phyloP scores from a whole-genome alignment of 1,140 invertebrate genomes.

The Drosophila burlai region DNA sequence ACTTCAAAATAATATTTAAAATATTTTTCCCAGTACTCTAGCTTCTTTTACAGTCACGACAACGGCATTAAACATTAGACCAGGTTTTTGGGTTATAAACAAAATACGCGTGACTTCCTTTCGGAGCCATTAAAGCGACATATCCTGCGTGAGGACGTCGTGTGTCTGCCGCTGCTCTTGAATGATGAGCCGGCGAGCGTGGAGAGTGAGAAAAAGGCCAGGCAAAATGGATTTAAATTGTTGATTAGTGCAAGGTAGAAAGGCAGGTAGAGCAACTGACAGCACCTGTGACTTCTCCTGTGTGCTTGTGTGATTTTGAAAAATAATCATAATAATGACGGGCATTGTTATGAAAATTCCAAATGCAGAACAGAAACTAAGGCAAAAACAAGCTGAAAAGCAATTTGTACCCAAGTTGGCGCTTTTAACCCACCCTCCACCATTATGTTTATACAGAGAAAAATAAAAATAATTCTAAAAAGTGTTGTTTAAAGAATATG shows the following conservation, averaged over 20 bases:
- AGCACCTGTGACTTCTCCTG: conserved; percentile 45
- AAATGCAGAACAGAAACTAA: conserved; percentile 60
- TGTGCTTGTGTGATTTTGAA: conserved; percentile 64
- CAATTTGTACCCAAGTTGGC: conserved; percentile 62
- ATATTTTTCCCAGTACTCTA: conserved; percentile 25
- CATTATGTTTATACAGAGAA: background rate
- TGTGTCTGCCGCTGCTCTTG: conserved; percentile 31
- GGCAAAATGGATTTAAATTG: conserved; percentile 81
- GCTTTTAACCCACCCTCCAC: background rate
- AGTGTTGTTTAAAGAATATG: too few species aligned
- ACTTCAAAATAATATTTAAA: conserved; percentile 7
- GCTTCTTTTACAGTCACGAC: background rate
- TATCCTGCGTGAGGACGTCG: conserved; percentile 62
- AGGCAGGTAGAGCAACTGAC: conserved; percentile 48
- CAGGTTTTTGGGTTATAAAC: conserved; percentile 75
- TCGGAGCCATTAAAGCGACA: conserved; percentile 77
- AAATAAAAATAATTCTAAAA: background rate
- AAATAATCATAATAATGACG: conserved; percentile 82
- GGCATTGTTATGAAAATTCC: conserved; percentile 75
- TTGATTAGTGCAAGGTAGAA: conserved; percentile 73
- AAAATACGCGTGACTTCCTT: conserved; percentile 84
- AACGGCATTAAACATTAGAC: conserved; percentile 49
- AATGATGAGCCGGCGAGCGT: conserved; percentile 55
- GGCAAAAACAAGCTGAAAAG: conserved; percentile 59
- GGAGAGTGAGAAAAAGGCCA: conserved; percentile 15